Conservation (phyloP, 2,797 vertebrate genomes). For the Cynodonichthys magdalenae region DNA sequence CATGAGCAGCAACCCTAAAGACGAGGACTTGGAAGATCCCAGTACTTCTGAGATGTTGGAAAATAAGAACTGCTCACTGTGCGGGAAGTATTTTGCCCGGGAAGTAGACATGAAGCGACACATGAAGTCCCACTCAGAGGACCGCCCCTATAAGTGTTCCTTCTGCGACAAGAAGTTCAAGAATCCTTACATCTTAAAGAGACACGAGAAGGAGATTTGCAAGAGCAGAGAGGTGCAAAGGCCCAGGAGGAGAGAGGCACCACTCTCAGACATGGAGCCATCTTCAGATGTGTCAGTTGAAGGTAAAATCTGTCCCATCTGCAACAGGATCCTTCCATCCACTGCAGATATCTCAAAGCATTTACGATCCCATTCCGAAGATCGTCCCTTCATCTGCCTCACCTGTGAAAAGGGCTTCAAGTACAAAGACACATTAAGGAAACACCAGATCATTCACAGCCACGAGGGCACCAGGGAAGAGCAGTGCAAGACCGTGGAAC, state of each 20-base stretch:
- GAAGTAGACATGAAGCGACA: slow-evolving; percentile 74
- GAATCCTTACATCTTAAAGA: slow-evolving; percentile 71
- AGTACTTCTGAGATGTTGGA: slow-evolving; percentile 40
- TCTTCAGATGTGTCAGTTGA: slow-evolving; percentile 19
- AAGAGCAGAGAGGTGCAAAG: slow-evolving; percentile 66
- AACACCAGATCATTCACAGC: slow-evolving; percentile 78
- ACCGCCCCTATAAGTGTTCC: slow-evolving; percentile 67
- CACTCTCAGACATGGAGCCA: neutral
- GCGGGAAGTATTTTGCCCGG: slow-evolving; percentile 74
- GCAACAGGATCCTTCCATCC: slow-evolving; percentile 68
- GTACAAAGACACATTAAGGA: slow-evolving; percentile 78
- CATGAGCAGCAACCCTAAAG: neutral
- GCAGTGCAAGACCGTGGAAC: slow-evolving; percentile 65
- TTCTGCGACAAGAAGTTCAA: slow-evolving; percentile 78
- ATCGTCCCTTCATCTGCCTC: slow-evolving; percentile 73
- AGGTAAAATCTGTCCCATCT: slow-evolving; percentile 74
- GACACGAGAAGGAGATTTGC: slow-evolving; percentile 76
- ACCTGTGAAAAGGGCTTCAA: slow-evolving; percentile 79
- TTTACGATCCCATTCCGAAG: slow-evolving; percentile 71
- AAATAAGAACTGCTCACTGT: slow-evolving; percentile 67
- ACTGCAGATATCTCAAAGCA: slow-evolving; percentile 74
- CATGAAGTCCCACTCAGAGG: slow-evolving; percentile 79
- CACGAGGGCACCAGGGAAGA: slow-evolving; percentile 76
- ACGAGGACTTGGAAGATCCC: slow-evolving; percentile 30
- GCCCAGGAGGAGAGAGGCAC: slow-evolving; percentile 27